These are phyloP conservation scores for Xylocopa sonorina DNA, from an alignment of 1,140 invertebrate genomes.

Conservation along the genomic window DNA sequence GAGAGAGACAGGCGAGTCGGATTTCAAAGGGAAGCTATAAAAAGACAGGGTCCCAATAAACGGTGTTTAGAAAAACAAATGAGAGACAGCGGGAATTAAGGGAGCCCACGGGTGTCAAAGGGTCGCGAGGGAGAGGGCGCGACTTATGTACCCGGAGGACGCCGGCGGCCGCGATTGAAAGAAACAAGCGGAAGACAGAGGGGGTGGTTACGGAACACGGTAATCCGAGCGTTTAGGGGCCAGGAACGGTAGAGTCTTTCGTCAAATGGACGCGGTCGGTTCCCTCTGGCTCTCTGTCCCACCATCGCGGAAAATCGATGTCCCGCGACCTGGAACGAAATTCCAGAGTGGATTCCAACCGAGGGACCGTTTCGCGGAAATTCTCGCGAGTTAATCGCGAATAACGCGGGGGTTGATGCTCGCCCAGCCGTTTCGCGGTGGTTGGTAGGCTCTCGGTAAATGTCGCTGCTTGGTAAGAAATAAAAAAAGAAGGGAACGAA, in stretches of 20 bases:
- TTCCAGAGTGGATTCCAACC: constrained; percentile 58
- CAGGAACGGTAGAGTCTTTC: constrained; percentile 43
- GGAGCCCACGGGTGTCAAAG: neutral
- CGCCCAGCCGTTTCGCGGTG: constrained; percentile 24
- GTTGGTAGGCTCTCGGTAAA: neutral
- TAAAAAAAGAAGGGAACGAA: neutral
- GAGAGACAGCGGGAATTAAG: neutral
- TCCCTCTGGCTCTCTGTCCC: constrained; percentile 24
- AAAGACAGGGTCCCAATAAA: neutral
- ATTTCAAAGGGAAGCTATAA: neutral
- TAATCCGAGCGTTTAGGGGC: neutral
- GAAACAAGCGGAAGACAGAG: neutral
- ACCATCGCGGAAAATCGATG: constrained; percentile 63
- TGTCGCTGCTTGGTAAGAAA: neutral
- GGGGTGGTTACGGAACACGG: neutral
- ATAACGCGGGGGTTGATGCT: constrained; percentile 33
- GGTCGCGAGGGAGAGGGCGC: too few relatives aligned
- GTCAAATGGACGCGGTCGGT: constrained; percentile 63
- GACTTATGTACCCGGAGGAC: too few relatives aligned
- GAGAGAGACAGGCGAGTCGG: too few relatives aligned
- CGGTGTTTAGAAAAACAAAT: neutral
- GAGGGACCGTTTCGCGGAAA: constrained; percentile 61
- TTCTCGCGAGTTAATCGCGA: constrained; percentile 64
- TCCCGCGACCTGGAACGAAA: constrained; percentile 64
- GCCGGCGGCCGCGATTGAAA: neutral